Evolutionary conservation across 2,797 vertebrate species (phyloP), one percentile per base, ranked within the genome.

Genomic region (Eulemur mongoz): DNA sequence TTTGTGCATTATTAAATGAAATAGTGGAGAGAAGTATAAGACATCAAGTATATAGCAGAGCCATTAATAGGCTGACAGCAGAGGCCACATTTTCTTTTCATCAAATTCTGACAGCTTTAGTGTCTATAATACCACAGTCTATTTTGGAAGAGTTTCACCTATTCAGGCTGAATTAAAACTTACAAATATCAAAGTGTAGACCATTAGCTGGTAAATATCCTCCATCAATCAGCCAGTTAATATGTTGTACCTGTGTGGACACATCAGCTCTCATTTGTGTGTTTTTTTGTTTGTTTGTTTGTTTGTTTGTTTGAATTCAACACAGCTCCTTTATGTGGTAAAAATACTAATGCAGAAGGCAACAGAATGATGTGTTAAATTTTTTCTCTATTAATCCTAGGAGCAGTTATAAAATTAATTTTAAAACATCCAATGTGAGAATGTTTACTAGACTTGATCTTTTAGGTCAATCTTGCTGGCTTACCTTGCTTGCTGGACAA

Each of bases 1-100:
- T 86, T 87, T 87, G 67, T 83, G 73, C 40, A 70, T 94, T 95
- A 79, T 89, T 85, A 95, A 94, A 75, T 89, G 89, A 89, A 97
- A 90, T 78, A 59, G 27, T 65, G 35, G 35, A 76, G 75, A 87
- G 67, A 85, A 63, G 43, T 59, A 4, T 45, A 75, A 88, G 65
- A 67, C 38, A 93, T 92, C 40, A 84, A 63, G 9, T 54, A 61
- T 52, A 75, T 40, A 35, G 45, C 32, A 48, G 45, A 92, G 54
- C 22, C 81, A 87, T 96, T 81, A 96, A 59, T 25, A 59, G n/a
- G 12, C 57, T 61, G 90, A 79, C 2, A 32, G n/a, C 20, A 40
- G 11, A 80, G 69, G 50, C 54, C 52, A 79, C 9, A 40, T 76
- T 78, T 92, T 20, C 35, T 82, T 92, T 95, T 85, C 72, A 89